Percentiles rank a stretch among this genome's conserved stretches.
phyloP scores from a whole-genome alignment of 2,888 invertebrate genomes.

The Macrophya alboannulata region DNA sequence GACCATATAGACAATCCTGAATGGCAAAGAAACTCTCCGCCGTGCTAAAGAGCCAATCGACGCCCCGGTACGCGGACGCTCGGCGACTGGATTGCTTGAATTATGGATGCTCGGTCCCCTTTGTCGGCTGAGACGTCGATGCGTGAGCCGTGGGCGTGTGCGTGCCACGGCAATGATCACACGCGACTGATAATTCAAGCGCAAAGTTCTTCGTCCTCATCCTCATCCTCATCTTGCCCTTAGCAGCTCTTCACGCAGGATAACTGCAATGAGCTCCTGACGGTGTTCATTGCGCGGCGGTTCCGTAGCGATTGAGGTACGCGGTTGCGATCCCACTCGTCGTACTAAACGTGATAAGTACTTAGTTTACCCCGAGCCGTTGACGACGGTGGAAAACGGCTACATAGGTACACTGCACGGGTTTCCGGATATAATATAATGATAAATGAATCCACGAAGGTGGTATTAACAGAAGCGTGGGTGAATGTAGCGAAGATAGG shows the following conservation, averaged over 20 bases:
- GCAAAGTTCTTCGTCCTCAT: constrained; percentile 7
- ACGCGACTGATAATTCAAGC: constrained; percentile 74
- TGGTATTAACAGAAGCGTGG: constrained; percentile 13
- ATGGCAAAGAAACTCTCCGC: constrained; percentile 51
- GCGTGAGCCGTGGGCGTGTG: constrained; percentile 59
- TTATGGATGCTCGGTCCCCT: constrained; percentile 75
- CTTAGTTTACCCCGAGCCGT: neutral
- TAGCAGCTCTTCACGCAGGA: neutral
- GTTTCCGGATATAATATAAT: neutral
- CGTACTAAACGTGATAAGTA: neutral
- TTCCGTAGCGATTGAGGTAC: neutral
- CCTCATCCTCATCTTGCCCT: neutral
- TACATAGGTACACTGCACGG: neutral
- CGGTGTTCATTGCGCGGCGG: constrained; percentile 17
- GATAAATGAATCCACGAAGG: neutral
- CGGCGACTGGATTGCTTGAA: constrained; percentile 76
- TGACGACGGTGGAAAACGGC: constrained; percentile 5
- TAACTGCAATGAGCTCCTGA: neutral
- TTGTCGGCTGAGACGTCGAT: constrained; percentile 67
- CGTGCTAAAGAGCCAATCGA: constrained; percentile 72
- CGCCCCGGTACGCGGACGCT: constrained; percentile 69
- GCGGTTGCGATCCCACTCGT: neutral
- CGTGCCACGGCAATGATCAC: constrained; percentile 69
- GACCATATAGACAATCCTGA: constrained; percentile 19
- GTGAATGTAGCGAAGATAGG: neutral